A percentile compares a stretch with the other conserved stretches of the same genome.
Conservation (phyloP, 1,140 invertebrate genomes). For the Ips typographus region DNA sequence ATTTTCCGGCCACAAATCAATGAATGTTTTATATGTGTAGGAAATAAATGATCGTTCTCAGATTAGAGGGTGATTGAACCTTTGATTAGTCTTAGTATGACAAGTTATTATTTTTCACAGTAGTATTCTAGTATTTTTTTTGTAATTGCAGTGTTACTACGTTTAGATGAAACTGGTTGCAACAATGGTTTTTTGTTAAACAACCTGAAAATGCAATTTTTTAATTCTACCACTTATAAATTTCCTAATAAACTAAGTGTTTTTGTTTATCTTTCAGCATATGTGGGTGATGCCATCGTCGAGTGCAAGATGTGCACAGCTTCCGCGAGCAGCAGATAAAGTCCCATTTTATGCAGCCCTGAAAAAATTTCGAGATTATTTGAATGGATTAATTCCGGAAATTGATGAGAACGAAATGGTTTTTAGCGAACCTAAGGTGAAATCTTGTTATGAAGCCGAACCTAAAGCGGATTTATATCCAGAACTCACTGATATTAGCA, state of each 20-base stretch:
- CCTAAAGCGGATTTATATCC: constrained; percentile 50
- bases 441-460: constrained; percentile 61
- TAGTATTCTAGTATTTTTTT: too few relatives aligned
- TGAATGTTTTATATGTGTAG: neutral
- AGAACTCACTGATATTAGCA: constrained; percentile 54
- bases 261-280: constrained; percentile 63
- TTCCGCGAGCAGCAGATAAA: constrained; percentile 93
- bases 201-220: too few relatives aligned
- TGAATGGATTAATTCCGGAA: constrained; percentile 86
- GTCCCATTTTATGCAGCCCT: constrained; percentile 95
- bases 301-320: constrained; percentile 91
- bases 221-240: neutral
- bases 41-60: too few relatives aligned
- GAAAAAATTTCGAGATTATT: constrained; percentile 91
- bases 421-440: constrained; percentile 78
- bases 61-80: too few relatives aligned
- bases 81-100: too few relatives aligned
- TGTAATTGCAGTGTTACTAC: too few relatives aligned
- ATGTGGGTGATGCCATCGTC: constrained; percentile 99
- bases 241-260: neutral
- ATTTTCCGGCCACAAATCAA: neutral
- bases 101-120: too few relatives aligned
- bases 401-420: constrained; percentile 90
- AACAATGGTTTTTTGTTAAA: too few relatives aligned
- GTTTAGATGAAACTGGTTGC: too few relatives aligned